Base-by-base conservation (phyloP, 2,888 invertebrate genomes). In the Phortica magna region DNA sequence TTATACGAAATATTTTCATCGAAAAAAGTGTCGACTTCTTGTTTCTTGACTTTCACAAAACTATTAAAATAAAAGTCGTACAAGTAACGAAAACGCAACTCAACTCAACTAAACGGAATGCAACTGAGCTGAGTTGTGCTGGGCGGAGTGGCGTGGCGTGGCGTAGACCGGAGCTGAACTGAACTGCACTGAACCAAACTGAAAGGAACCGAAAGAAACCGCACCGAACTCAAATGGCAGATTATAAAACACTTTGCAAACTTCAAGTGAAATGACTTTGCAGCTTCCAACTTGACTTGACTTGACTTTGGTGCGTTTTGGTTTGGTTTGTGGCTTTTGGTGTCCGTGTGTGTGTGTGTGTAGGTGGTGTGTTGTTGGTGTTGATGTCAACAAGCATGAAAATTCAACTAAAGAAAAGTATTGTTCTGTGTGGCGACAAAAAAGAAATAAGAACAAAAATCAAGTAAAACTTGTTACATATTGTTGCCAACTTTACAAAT, bases 41-140 rank as follows among this genome's bases (percentile, higher is more conserved):
- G 76, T 22, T 61, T 61, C 22, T 22, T 61, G 61, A 72, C 80
- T 83, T 84, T 67, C 39, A 76, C 78, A 83, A 83, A 82, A 81
- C 86, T 84, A 82, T 82, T 83, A 84, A 84, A 84, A 83, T 83
- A 82, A 85, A 82, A 84, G 83, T 87, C 53, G n/a, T 53, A 71
- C 70, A 71, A 71, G 70, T 55, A 71, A 71, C 70, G 53, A 31
- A 71, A 71, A 53, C 14, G 83, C 76, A 78, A 53, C 55, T 12
- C 39, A 71, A 79, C 14, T 14, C 73, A 81, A 79, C 7, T 17
- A 2, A 19, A 65, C 0, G 1, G 12, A 65, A 12, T 17, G n/a
- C 10, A 55, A 55, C 55, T 7, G 7, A 65, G 41, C 65, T n/a
- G 41, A 42, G 41, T 41, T n/a, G n/a, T 39, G 41, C 65, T 65